phyloP scores from a whole-genome alignment of 2,888 invertebrate genomes.

The Dione juno region DNA sequence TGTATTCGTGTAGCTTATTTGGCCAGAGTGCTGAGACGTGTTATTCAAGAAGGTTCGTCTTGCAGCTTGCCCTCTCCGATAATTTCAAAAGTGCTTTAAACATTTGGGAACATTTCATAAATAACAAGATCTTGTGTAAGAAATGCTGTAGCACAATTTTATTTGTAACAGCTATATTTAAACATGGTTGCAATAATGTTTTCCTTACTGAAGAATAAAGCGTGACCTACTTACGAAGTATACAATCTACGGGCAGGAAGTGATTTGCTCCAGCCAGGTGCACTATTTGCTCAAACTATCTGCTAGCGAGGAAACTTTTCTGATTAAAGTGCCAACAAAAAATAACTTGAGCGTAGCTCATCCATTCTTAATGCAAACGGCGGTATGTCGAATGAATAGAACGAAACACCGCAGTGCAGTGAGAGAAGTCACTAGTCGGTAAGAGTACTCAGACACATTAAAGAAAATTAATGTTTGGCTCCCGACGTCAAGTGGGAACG shows the following conservation, averaged over 20 bases:
- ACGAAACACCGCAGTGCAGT: slow-evolving; percentile 82
- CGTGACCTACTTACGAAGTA: slow-evolving; percentile 50
- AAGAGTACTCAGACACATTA: slow-evolving; percentile 83
- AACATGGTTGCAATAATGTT: slow-evolving; percentile 46
- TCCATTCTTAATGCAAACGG: slow-evolving; percentile 77
- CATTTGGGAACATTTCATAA: not conserved
- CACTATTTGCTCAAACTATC: slow-evolving; percentile 62
- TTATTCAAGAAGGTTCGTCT: not conserved
- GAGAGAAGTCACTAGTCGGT: slow-evolving; percentile 61
- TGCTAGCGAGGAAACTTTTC: slow-evolving; percentile 60
- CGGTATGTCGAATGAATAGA: slow-evolving; percentile 75
- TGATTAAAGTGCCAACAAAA: slow-evolving; percentile 76
- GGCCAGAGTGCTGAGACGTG: not conserved
- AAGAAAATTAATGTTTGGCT: slow-evolving; percentile 83
- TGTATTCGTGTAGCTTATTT: not conserved
- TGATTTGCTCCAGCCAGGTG: slow-evolving; percentile 53
- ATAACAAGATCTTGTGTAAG: slow-evolving; percentile 18
- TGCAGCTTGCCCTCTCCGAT: not conserved
- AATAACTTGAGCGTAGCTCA: slow-evolving; percentile 69
- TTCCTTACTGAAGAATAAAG: slow-evolving; percentile 47
- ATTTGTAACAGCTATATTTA: slow-evolving; percentile 42
- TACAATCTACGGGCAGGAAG: slow-evolving; percentile 57
- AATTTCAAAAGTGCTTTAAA: not conserved
- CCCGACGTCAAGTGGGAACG: slow-evolving; percentile 75
- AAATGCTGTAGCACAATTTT: slow-evolving; percentile 36